Conservation (phyloP, 2,888 invertebrate genomes). For the Mesorhabditis sp. region DNA sequence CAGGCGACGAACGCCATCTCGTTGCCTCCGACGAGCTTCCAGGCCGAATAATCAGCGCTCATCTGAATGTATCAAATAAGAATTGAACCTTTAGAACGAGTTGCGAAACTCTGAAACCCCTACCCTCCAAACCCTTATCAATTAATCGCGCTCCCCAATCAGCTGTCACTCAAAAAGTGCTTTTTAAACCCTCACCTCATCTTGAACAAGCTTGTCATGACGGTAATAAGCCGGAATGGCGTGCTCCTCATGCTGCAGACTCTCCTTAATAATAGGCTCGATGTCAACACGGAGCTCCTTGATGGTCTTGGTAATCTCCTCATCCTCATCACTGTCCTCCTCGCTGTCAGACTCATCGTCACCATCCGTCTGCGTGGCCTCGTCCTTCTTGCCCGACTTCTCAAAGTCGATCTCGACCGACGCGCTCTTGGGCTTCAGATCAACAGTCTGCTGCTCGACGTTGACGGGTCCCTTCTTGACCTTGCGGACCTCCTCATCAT, state of each 20-base stretch:
- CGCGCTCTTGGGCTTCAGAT: background rate
- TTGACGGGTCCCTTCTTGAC: constrained; percentile 15
- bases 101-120: no score
- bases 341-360: constrained; percentile 36
- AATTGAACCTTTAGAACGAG: no score
- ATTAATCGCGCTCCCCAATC: no score
- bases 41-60: background rate
- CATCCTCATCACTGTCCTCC: constrained; percentile 40
- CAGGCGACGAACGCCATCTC: constrained; percentile 51
- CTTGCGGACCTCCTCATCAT: constrained; percentile 32
- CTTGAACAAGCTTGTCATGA: constrained; percentile 44
- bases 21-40: background rate
- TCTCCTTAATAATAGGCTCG: constrained; percentile 52
- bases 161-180: no score
- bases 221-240: constrained; percentile 36
- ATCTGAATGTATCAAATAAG: constrained; percentile 7
- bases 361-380: constrained; percentile 32
- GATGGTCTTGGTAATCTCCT: constrained; percentile 2
- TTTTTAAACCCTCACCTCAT: background rate
- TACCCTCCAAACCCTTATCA: no score
- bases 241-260: constrained; percentile 19
- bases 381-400: constrained; percentile 18
- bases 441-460: constrained; percentile 7
- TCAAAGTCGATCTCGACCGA: constrained; percentile 19
- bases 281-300: constrained; percentile 42